Evolutionary conservation across 2,888 invertebrate genomes (phyloP).

Genomic region (Acrobasis repandana): DNA sequence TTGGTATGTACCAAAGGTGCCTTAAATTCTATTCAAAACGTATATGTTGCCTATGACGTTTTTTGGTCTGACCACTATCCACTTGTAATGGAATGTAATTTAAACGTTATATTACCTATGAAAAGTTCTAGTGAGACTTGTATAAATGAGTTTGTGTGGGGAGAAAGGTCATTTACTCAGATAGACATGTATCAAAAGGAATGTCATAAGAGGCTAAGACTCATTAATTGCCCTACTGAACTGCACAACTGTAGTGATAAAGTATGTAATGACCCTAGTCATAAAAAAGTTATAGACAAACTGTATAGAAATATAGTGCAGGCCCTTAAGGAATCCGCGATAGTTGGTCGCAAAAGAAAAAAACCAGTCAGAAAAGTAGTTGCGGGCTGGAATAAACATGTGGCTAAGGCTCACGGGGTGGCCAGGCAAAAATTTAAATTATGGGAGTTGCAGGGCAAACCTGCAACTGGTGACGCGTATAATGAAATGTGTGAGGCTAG

Average conservation of each 20-base stretch:
- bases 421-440: conserved; percentile 11
- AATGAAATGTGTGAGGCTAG: conserved; percentile 20
- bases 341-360: not conserved
- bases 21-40: too few species aligned
- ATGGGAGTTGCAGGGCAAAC: conserved; percentile 18
- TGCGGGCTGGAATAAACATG: conserved; percentile 13
- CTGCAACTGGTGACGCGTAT: conserved; percentile 5
- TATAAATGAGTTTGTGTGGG: too few species aligned
- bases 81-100: too few species aligned
- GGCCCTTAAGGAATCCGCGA: conserved; percentile 1
- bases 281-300: not conserved
- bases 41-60: too few species aligned
- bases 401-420: conserved; percentile 8
- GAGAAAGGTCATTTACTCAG: too few species aligned
- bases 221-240: conserved; percentile 9
- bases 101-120: too few species aligned
- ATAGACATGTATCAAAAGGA: not conserved
- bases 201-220: not conserved
- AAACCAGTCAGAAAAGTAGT: too few species aligned
- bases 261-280: not conserved
- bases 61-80: too few species aligned
- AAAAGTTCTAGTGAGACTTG: too few species aligned
- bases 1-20: too few species aligned
- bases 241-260: conserved; percentile 5
- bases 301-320: not conserved